Percentiles rank a stretch among this genome's conserved stretches.
Evolutionary conservation across 2,113 vertebrate genomes (phyloP).

Genomic region (Chlamydotis undulata): DNA sequence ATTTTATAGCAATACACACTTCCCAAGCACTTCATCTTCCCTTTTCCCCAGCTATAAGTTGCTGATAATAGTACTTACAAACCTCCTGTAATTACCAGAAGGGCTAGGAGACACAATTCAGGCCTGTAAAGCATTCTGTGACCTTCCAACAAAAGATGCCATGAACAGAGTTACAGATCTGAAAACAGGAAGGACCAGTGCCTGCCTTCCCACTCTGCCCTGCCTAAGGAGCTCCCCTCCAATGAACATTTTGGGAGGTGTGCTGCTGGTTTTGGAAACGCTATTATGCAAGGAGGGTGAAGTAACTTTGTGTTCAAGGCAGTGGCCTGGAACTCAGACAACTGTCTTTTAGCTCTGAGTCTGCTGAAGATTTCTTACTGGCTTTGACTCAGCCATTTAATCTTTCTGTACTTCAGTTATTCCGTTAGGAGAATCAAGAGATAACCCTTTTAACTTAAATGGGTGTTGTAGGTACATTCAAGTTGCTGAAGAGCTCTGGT

Average conservation of each 20-base stretch:
- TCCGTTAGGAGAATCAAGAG: neutral
- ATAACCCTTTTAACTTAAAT: conserved; percentile 37
- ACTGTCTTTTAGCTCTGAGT: neutral
- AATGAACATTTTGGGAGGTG: neutral
- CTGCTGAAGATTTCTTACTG: neutral
- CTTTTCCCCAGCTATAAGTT: neutral
- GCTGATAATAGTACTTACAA: neutral
- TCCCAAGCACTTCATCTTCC: neutral
- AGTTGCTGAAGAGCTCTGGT: conserved; percentile 33
- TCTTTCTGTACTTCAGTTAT: conserved; percentile 25
- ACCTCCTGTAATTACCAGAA: neutral
- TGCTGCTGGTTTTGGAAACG: neutral
- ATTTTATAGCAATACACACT: neutral
- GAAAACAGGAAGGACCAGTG: neutral
- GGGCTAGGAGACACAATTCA: neutral
- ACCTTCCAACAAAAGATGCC: neutral
- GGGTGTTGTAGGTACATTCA: conserved; percentile 16
- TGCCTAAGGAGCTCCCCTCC: neutral
- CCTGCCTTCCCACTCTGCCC: neutral
- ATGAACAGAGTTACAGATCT: neutral
- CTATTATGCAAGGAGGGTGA: neutral
- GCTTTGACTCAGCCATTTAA: conserved; percentile 8
- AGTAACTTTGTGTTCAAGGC: neutral
- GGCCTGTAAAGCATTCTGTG: neutral
- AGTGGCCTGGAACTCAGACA: neutral